phyloP scores from a whole-genome alignment of 2,888 invertebrate species.

The Spodoptera littoralis region DNA sequence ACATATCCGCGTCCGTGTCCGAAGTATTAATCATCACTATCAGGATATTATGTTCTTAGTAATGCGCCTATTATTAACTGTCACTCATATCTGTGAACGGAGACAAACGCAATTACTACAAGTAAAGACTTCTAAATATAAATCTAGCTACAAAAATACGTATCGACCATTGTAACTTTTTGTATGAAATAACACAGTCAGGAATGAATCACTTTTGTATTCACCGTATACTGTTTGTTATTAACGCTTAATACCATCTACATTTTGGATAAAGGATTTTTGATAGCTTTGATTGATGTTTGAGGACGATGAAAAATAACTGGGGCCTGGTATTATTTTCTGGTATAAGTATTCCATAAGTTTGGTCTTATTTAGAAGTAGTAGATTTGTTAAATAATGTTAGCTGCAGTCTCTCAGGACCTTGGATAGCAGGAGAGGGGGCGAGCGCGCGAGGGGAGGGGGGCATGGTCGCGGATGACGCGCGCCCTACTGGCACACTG shows the following conservation, averaged over 20 bases:
- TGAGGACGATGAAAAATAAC: too few species aligned
- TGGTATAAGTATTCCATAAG: conserved; percentile 21
- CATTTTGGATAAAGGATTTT: too few species aligned
- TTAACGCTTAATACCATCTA: too few species aligned
- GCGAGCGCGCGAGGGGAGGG: conserved; percentile 64
- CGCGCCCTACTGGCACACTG: conserved; percentile 88
- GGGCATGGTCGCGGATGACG: conserved; percentile 85
- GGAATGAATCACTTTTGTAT: too few species aligned
- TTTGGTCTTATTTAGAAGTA: conserved; percentile 66
- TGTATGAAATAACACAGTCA: too few species aligned
- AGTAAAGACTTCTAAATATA: neutral
- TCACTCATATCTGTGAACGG: conserved; percentile 19
- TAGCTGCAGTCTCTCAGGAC: conserved; percentile 82
- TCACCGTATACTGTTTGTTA: too few species aligned
- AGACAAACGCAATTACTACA: conserved; percentile 6
- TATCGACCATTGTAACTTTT: too few species aligned
- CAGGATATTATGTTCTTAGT: conserved; percentile 51
- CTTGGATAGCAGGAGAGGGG: conserved; percentile 77
- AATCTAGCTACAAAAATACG: too few species aligned
- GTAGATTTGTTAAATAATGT: conserved; percentile 70
- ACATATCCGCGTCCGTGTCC: conserved; percentile 51
- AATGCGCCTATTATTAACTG: conserved; percentile 39
- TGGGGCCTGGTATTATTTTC: too few species aligned
- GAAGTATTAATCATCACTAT: conserved; percentile 51
- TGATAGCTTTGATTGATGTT: too few species aligned